A percentile compares a stretch with the other conserved stretches of the same genome.
Conservation (phyloP, 2,797 vertebrate species). For the Sciurus vulgaris region DNA sequence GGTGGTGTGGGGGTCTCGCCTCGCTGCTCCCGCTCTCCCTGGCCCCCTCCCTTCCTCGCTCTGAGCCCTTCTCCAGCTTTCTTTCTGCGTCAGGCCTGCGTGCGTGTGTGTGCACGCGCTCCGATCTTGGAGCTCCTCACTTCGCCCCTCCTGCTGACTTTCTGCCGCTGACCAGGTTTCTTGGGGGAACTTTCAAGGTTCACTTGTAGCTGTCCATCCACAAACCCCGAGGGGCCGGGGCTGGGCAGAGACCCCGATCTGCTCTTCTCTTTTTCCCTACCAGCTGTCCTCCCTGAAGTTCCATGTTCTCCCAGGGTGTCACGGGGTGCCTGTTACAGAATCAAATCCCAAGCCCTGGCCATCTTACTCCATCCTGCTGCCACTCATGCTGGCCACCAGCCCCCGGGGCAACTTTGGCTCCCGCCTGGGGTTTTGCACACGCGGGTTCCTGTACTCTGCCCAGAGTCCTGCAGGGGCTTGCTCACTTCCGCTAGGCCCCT, state of each 20-base stretch:
- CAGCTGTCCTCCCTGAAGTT: not conserved
- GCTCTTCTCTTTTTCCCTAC: not conserved
- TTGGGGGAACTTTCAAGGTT: not conserved
- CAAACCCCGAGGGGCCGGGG: not conserved
- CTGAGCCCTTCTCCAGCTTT: not conserved
- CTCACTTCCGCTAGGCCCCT: not conserved
- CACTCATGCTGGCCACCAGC: fast-evolving
- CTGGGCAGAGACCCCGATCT: not conserved
- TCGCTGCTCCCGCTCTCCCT: fast-evolving
- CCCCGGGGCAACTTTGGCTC: not conserved
- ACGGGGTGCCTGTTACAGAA: not conserved
- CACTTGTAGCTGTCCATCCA: not conserved
- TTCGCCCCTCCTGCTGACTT: not conserved
- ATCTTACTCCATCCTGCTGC: fast-evolving
- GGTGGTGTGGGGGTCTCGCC: not conserved
- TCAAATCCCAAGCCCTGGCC: not conserved
- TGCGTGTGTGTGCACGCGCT: not conserved
- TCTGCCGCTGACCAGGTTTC: not conserved
- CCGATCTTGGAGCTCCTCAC: not conserved
- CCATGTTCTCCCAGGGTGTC: not conserved
- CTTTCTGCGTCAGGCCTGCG: not conserved
- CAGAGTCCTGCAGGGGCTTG: not conserved
- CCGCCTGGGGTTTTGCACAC: not conserved
- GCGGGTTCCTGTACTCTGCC: not conserved
- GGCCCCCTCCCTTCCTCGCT: not conserved